Evolutionary conservation across 1,140 invertebrate species (phyloP).

Genomic region (Papilio helenus): DNA sequence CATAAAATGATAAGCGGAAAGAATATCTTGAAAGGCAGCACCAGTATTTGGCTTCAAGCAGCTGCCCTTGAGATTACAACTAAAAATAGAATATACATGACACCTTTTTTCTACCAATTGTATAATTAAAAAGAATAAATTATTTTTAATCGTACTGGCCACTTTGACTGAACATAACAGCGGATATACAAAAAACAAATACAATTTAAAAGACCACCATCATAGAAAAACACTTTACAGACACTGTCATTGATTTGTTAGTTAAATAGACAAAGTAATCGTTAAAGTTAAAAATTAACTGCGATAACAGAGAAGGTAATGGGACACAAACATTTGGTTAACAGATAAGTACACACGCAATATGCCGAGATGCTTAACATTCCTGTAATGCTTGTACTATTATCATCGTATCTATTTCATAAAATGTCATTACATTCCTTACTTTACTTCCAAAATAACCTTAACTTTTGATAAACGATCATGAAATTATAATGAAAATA

Average conservation of each 20-base stretch:
- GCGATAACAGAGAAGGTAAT: neutral
- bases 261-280: neutral
- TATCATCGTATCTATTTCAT: neutral
- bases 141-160: neutral
- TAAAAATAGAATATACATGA: neutral
- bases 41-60: constrained; percentile 25
- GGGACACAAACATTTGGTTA: neutral
- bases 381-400: neutral
- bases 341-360: neutral
- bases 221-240: neutral
- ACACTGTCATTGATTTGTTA: neutral
- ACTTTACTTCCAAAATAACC: neutral
- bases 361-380: neutral
- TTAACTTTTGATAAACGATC: no score
- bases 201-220: neutral
- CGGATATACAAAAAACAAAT: neutral
- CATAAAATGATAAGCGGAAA: constrained; percentile 26
- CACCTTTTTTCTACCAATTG: neutral
- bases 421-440: neutral
- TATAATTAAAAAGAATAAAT: neutral
- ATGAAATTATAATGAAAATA: no score
- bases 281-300: neutral
- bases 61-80: neutral
- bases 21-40: neutral
- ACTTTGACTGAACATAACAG: neutral